Evolutionary conservation across 2,888 invertebrate genomes (phyloP).

Genomic region (Autographa pulchrina): DNA sequence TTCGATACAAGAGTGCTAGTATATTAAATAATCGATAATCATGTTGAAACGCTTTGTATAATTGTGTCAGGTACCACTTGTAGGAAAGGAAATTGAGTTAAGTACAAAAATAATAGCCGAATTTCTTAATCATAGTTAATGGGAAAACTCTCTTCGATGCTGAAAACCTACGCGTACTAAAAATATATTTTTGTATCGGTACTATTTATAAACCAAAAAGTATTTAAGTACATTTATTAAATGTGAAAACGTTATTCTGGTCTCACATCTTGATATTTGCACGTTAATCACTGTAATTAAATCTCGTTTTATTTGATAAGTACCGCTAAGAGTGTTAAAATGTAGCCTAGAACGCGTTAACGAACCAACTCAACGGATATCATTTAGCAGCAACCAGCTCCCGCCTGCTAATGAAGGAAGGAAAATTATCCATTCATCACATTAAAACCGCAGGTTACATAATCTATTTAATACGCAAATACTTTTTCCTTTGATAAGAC

Average conservation of each 20-base stretch:
- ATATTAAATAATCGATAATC: neutral
- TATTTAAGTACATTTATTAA: neutral
- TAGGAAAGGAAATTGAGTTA: neutral
- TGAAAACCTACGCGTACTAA: conserved; percentile 1
- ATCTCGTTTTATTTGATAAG: conserved; percentile 36
- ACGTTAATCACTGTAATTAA: conserved; percentile 51
- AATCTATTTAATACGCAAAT: neutral
- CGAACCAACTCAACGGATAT: conserved; percentile 54
- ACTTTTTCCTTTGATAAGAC: conserved; percentile 12
- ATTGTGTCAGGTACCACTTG: neutral
- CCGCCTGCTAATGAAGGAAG: conserved; percentile 64
- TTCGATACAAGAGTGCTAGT: neutral
- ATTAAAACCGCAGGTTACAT: conserved; percentile 26
- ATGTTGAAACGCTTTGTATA: neutral
- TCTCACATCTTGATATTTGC: conserved; percentile 14
- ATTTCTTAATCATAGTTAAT: neutral
- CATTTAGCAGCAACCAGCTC: conserved; percentile 48
- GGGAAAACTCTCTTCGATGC: neutral
- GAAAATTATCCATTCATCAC: conserved; percentile 57
- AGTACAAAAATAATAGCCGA: neutral
- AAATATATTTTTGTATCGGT: neutral
- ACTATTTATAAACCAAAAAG: neutral
- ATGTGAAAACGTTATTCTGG: neutral
- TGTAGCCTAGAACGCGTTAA: conserved; percentile 46
- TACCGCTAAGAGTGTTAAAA: conserved; percentile 36